These are phyloP conservation scores for Notothenia rossii DNA, from an alignment of 2,113 vertebrate species.

Conservation along the genomic window DNA sequence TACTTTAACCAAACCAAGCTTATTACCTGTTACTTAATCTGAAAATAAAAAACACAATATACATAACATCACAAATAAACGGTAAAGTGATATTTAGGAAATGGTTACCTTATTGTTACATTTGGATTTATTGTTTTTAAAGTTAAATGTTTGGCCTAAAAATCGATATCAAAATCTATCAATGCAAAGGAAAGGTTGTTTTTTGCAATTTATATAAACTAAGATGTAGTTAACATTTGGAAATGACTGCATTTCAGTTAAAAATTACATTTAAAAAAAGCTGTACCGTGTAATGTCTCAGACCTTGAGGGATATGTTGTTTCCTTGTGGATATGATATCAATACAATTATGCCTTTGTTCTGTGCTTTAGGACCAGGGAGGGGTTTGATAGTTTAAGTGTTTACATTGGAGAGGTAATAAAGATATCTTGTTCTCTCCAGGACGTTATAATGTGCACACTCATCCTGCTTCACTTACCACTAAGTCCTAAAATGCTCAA, in stretches of 20 bases:
- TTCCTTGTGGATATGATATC: not conserved
- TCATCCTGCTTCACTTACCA: conserved; percentile 24
- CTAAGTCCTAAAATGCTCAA: not conserved
- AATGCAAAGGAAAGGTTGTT: not conserved
- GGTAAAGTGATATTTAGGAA: not conserved
- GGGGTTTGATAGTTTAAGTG: conserved; percentile 27
- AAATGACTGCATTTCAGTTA: not conserved
- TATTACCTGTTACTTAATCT: not conserved
- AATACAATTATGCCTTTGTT: conserved; percentile 27
- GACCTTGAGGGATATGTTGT: not conserved
- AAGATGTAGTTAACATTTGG: not conserved
- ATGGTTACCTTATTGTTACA: not conserved
- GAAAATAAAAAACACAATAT: not conserved
- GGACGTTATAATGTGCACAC: conserved; percentile 5
- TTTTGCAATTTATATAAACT: not conserved
- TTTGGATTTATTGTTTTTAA: not conserved
- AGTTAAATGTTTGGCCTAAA: not conserved
- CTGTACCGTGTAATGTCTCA: not conserved
- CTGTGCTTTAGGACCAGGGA: conserved; percentile 26
- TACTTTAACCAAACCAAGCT: no score
- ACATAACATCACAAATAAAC: not conserved
- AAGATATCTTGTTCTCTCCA: conserved; percentile 59
- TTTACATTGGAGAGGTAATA: conserved; percentile 54
- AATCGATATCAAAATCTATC: not conserved
- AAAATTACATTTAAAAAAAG: not conserved